Evolutionary conservation across 2,113 vertebrate genomes (phyloP).

Genomic region (Bungarus multicinctus): DNA sequence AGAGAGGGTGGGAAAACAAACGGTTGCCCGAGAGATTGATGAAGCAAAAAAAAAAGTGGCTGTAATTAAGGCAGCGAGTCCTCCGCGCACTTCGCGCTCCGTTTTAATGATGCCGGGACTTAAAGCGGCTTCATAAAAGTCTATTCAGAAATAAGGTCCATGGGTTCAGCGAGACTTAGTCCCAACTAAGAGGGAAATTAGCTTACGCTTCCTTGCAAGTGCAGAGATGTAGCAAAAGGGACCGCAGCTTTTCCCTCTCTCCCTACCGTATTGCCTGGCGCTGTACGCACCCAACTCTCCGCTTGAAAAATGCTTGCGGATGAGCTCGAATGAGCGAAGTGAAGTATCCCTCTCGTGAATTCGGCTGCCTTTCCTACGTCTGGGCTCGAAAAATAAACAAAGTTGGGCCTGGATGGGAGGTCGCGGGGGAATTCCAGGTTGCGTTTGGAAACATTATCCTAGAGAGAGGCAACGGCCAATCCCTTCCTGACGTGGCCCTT

Average conservation of each 20-base stretch:
- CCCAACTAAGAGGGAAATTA: background rate
- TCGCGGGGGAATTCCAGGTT: background rate
- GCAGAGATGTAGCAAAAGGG: background rate
- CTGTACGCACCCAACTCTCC: background rate
- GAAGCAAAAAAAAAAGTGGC: constrained; percentile 11
- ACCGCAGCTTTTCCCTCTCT: background rate
- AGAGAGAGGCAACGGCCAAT: background rate
- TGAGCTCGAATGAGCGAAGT: background rate
- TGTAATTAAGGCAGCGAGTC: constrained; percentile 23
- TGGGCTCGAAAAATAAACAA: background rate
- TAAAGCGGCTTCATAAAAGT: background rate
- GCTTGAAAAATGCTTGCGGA: background rate
- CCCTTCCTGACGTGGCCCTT: background rate
- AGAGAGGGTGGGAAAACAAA: constrained; percentile 36
- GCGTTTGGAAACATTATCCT: background rate
- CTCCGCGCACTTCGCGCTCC: background rate
- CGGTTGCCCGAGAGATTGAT: constrained; percentile 24
- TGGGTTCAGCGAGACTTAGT: background rate
- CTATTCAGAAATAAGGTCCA: background rate
- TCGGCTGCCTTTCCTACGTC: background rate
- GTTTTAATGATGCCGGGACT: background rate
- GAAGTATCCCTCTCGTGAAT: background rate
- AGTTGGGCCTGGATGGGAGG: background rate
- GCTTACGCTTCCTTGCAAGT: background rate
- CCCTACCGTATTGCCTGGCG: background rate